Evolutionary conservation across 2,888 invertebrate genomes (phyloP), one percentile per base, ranked within the genome.

Genomic region (Watsonalla cultraria): DNA sequence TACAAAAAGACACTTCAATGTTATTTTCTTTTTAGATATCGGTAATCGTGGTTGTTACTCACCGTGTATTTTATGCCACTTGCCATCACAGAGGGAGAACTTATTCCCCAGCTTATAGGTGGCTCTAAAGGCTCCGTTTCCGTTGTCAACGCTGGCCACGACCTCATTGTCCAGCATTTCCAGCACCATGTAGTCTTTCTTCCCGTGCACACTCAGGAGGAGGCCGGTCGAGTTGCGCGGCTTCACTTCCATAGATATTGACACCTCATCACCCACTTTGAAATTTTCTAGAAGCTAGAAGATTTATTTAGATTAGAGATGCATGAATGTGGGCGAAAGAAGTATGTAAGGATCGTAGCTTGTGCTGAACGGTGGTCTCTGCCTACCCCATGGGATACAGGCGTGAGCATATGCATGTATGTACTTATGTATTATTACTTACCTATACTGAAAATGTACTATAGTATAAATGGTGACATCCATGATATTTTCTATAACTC

Each of bases 41-140:
- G 7, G 5, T 7, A 37, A 5, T 37, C 7, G 0, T 7, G 37
- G 37, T 37, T 37, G 37, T 0, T 37, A 47, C 70, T 80, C 78
- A 95, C 95, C 94, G 84, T 93, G 92, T 69, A 98, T 96, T 55
- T 92, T 94, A 76, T 99, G 98, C 99, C 99, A 99, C 54, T 96
- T 92, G 50, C 99, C 99, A 82, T 99, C 98, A 77, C 99, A 99
- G 58, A 98, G 92, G 67, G 94, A 93, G 57, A 93, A 92, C 51
- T 93, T 92, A 48, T 92, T 90, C 39, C 93, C 93, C 0, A 94
- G 90, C 52, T 92, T 92, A 78, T 94, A 97, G 24, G 92, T 93
- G 2, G 97, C 94, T 2, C 93, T 93, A 66, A 96, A 94, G 0
- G 94, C 93, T 7, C 97, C 97, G 70, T 93, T 95, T 0, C 96